A percentile compares a stretch with the other conserved stretches of the same genome.
Evolutionary conservation across 2,888 invertebrate species (phyloP).

Genomic region (Chaetoderma sp.): DNA sequence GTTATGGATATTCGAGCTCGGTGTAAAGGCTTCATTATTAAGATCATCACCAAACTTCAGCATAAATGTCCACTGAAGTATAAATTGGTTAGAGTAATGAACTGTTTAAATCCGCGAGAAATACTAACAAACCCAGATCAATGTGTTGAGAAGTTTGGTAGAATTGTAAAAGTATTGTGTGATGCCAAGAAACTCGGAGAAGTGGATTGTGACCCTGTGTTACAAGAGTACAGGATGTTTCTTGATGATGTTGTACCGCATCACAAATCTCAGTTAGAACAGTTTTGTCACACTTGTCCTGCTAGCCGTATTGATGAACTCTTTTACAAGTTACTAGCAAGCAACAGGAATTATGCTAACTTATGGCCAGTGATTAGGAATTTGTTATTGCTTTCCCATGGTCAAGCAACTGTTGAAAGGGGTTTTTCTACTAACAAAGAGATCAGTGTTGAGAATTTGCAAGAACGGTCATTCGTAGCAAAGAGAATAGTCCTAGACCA

Average conservation of each 20-base stretch:
- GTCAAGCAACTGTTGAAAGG: conserved; percentile 24
- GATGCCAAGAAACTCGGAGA: background rate
- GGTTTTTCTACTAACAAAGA: conserved; percentile 19
- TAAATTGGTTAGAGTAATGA: conserved; percentile 11
- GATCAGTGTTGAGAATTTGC: conserved; percentile 2
- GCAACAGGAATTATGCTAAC: background rate
- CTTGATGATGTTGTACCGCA: background rate
- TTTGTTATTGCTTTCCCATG: conserved; percentile 18
- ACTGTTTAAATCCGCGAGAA: conserved; percentile 5
- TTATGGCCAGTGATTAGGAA: conserved; percentile 12
- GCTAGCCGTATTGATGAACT: conserved; percentile 15
- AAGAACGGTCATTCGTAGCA: background rate
- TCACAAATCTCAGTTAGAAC: no score
- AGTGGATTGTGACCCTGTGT: background rate
- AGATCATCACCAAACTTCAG: conserved; percentile 6
- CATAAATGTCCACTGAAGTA: conserved; percentile 21
- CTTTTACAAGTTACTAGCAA: background rate
- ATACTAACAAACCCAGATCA: background rate
- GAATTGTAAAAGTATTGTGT: conserved; percentile 9
- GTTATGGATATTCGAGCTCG: background rate
- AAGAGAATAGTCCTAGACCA: background rate
- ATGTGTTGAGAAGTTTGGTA: background rate
- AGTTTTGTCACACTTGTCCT: no score
- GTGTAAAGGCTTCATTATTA: conserved; percentile 3
- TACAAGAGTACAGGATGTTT: background rate